phyloP scores from a whole-genome alignment of 1,140 invertebrate genomes.

The Heliothis virescens region DNA sequence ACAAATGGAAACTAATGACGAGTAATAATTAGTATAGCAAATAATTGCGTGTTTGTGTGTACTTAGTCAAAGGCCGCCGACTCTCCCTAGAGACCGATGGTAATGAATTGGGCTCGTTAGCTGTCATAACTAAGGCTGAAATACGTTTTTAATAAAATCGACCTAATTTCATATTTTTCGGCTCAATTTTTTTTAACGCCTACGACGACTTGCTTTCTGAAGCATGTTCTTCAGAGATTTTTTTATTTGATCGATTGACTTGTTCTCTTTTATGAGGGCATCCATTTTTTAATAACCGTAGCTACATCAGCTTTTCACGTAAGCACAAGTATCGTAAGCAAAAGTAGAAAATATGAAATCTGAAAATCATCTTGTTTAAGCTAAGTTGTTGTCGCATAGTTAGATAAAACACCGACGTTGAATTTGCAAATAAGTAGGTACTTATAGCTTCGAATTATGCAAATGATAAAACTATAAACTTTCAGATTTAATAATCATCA shows the following conservation, averaged over 20 bases:
- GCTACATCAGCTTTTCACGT: too few relatives aligned
- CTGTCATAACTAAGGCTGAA: conserved; percentile 47
- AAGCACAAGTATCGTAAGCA: background rate
- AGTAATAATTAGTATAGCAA: conserved; percentile 57
- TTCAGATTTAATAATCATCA: too few relatives aligned
- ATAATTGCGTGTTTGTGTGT: conserved; percentile 55
- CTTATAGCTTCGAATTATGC: too few relatives aligned
- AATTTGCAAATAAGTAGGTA: conserved; percentile 1
- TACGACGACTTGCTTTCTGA: too few relatives aligned
- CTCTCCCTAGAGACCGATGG: conserved; percentile 51
- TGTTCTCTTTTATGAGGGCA: background rate
- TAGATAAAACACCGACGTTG: background rate
- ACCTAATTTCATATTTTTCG: conserved; percentile 33
- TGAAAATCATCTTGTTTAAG: conserved; percentile 7
- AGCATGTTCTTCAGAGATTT: background rate
- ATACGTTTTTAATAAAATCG: conserved; percentile 41
- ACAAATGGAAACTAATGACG: conserved; percentile 38
- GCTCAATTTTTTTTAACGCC: background rate
- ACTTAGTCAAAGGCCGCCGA: conserved; percentile 45
- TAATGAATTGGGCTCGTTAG: conserved; percentile 55
- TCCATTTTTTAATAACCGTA: too few relatives aligned
- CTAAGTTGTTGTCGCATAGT: background rate
- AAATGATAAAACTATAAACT: too few relatives aligned
- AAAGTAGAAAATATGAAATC: conserved; percentile 30
- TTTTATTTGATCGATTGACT: background rate